A percentile compares a stretch with the other conserved stretches of the same genome.
Evolutionary conservation across 2,797 vertebrate genomes (phyloP).

Genomic region (Sebastolobus altivelis): DNA sequence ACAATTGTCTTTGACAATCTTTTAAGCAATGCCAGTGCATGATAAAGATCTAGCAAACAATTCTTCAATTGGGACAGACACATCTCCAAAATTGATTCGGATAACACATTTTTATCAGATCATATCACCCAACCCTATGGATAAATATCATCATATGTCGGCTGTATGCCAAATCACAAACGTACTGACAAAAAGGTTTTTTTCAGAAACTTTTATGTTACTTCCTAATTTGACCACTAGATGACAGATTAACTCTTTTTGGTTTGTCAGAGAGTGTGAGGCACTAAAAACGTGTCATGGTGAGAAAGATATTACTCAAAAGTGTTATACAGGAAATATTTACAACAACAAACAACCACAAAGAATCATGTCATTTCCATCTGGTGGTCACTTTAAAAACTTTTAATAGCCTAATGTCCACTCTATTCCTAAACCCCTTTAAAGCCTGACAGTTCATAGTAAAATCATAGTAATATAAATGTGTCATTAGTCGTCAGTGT

Average conservation of each 20-base stretch:
- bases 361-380: not conserved
- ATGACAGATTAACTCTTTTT: conserved; percentile 45
- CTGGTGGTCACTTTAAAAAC: conserved; percentile 6
- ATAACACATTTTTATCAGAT: not conserved
- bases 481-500: conserved; percentile 1
- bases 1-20: too few relatives aligned
- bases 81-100: not conserved
- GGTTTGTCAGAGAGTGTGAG: not conserved
- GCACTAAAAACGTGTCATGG: not conserved
- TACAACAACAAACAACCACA: conserved; percentile 5
- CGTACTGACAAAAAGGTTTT: not conserved
- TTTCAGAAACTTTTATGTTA: not conserved
- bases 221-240: conserved; percentile 48
- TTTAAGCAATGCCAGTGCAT: too few relatives aligned
- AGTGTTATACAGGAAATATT: conserved; percentile 3
- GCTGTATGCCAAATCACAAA: not conserved
- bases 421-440: not conserved
- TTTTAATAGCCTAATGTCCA: not conserved
- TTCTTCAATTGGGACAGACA: not conserved
- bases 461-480: conserved; percentile 13
- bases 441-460: not conserved
- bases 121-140: not conserved
- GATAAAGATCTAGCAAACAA: not conserved
- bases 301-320: not conserved
- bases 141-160: not conserved